Base-by-base conservation (phyloP, 1,140 invertebrate species). In the Phymastichus coffea region DNA sequence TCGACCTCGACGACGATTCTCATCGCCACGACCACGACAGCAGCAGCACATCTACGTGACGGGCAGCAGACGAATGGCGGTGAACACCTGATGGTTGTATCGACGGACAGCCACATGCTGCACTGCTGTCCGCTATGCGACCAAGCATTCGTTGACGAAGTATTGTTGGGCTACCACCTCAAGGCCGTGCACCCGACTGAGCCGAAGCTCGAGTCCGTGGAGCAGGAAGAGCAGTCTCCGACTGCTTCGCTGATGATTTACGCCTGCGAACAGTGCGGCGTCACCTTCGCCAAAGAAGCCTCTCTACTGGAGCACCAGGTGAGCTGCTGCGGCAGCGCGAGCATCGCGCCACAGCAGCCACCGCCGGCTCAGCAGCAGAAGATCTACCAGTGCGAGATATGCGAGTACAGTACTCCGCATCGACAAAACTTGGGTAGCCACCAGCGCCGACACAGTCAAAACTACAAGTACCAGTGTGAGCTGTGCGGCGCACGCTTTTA, bases 391-490 rank as follows among this genome's bases (percentile, higher is more conserved):
- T 81, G 79, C 61, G 70, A 72, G n/a, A 66, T 59, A 4, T 80
- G 77, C 43, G 72, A 67, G 10, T 80, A 78, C 49, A 65, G 69
- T 8, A 73, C 70, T 14, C 47, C 69, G 0, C 64, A 76, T 48
- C 66, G 66, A 20, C 74, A 79, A 4, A 75, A 71, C 47, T 58
- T 82, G 2, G 56, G 65, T 0, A 68, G 60, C 1, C 77, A 82
- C 65, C 65, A 77, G 51, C 72, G 67, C 3, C 68, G 73, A 1
- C 79, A 81, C 63, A 69, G 72, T 14, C 62, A 75, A 30, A 73
- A 80, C 19, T 80, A 76, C 49, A 78, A 76, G 19, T 81, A 72
- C 53, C 62, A 72, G 8, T 93, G 91, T 76, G 89, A 92, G 63
- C 75, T 84, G 0, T 93, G 91, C 75, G 86, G 86, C 9, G 74